phyloP scores from a whole-genome alignment of 1,140 invertebrate genomes.

The Microplitis demolitor region DNA sequence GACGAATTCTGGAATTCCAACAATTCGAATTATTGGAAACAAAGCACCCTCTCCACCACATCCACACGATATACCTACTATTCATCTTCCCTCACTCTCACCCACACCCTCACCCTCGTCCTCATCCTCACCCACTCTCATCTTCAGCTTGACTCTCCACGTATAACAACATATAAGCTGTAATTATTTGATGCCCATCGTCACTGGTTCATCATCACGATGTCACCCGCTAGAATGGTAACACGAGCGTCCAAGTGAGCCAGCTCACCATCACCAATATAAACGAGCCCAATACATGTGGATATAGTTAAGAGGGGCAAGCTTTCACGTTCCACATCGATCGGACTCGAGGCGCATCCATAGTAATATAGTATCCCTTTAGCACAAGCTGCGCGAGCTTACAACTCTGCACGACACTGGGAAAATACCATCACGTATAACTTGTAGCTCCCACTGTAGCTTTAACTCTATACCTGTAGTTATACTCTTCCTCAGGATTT shows the following conservation, averaged over 20 bases:
- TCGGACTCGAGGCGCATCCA: neutral
- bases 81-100: neutral
- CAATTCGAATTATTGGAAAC: conserved; percentile 19
- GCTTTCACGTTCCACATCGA: conserved; percentile 11
- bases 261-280: too few species aligned
- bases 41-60: neutral
- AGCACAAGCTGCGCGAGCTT: neutral
- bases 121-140: neutral
- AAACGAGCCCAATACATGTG: neutral
- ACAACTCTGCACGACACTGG: neutral
- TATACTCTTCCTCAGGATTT: neutral
- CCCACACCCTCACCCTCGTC: neutral
- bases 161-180: neutral
- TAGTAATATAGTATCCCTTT: conserved; percentile 1
- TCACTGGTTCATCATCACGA: neutral
- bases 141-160: neutral
- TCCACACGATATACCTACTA: neutral
- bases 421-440: neutral
- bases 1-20: conserved; percentile 14
- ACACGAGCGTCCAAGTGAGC: neutral
- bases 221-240: neutral
- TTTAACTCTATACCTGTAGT: neutral
- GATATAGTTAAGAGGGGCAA: neutral
- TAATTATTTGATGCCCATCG: neutral
- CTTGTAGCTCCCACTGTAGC: too few species aligned